Base-by-base conservation (phyloP, 1,140 invertebrate species). In the Schlechtendalia chinensis region DNA sequence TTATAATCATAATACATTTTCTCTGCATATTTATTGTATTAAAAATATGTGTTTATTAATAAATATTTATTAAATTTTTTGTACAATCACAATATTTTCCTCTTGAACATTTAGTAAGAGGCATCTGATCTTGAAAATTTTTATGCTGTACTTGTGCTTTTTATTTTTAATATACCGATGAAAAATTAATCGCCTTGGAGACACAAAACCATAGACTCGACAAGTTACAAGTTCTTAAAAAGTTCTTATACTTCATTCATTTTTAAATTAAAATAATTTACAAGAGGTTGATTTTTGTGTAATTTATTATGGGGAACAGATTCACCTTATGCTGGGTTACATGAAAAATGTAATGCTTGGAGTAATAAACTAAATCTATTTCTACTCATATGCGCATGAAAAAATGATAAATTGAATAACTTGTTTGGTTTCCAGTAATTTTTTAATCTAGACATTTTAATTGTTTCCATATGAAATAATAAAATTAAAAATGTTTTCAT, bases 101-200 rank as follows among this genome's bases (percentile, higher is more conserved):
- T n/a, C n/a, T n/a, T n/a, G n/a, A n/a, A n/a, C n/a, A n/a, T n/a
- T n/a, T n/a, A n/a, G n/a, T n/a, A n/a, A n/a, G n/a, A n/a, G n/a
- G n/a, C n/a, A n/a, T n/a, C n/a, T n/a, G n/a, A n/a, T n/a, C n/a
- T n/a, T n/a, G n/a, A n/a, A n/a, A n/a, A 71, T 11, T 71, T 71
- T 71, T 8, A 71, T 27, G 10, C 67, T 45, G 22, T 71, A 71
- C 22, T 71, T 71, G 50, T 71, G 67, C 19, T 45, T n/a, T 24
- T 71, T 71, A 53, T 71, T 71, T 71, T 71, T 45, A 50, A n/a
- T 71, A n/a, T 71, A 71, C 5, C 27, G 67, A 14, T n/a, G 45
- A 16, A 71, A 71, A 10, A 71, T 22, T 71, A 71, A 50, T 22
- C 45, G 32, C 17, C 67, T 45, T n/a, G n/a, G 16, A 45, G 32